phyloP scores from a whole-genome alignment of 2,888 invertebrate species.

The Orthosia cruda region DNA sequence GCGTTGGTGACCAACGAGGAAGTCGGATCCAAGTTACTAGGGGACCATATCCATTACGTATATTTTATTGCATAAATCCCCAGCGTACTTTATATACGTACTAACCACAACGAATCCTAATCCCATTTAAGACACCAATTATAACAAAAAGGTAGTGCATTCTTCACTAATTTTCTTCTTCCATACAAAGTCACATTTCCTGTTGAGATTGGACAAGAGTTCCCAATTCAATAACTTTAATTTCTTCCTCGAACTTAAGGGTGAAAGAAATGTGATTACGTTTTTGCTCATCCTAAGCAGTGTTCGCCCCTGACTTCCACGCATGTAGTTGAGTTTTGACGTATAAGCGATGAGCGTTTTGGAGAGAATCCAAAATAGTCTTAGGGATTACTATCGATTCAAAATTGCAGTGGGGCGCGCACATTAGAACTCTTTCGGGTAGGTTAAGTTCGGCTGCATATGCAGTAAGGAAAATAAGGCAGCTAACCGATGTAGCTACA shows the following conservation, averaged over 20 bases:
- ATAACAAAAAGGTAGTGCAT: neutral
- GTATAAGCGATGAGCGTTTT: conserved; percentile 25
- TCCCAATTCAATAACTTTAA: conserved; percentile 64
- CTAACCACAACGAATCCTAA: neutral
- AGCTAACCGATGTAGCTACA: no score
- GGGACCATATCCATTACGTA: no score
- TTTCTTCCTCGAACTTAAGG: conserved; percentile 48
- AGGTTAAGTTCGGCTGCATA: no score
- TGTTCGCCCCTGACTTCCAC: conserved; percentile 54
- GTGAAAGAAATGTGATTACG: conserved; percentile 64
- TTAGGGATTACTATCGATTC: no score
- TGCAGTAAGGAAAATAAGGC: no score
- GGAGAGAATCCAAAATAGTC: neutral
- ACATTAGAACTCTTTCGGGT: no score
- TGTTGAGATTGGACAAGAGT: conserved; percentile 46
- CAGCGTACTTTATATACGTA: no score
- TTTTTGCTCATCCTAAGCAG: conserved; percentile 62
- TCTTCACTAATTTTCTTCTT: neutral
- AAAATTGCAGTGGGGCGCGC: no score
- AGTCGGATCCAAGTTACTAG: neutral
- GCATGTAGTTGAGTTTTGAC: conserved; percentile 12
- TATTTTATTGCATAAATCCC: no score
- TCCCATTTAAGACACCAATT: neutral
- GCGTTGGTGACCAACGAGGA: no score
- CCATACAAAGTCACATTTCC: conserved; percentile 27